Evolutionary conservation across 2,797 vertebrate species (phyloP).

Genomic region (Chrosomus eos): DNA sequence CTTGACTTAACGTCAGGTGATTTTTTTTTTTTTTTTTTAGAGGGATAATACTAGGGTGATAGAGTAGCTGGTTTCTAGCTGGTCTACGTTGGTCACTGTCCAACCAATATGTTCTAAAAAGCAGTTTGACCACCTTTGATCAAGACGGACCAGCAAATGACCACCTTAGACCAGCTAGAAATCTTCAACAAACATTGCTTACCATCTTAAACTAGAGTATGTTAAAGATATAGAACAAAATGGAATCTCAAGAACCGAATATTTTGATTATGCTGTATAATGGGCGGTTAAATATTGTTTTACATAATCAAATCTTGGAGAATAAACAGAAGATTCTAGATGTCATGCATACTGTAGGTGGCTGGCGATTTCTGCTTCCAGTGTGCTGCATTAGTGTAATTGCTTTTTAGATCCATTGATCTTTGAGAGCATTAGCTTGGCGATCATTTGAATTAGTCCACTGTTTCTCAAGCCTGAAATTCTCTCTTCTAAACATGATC

Average conservation of each 20-base stretch:
- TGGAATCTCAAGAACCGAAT: neutral
- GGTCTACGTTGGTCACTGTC: neutral
- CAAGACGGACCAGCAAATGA: neutral
- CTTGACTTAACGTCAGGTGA: no score
- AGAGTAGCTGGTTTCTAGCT: neutral
- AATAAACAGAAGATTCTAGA: conserved; percentile 32
- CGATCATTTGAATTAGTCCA: conserved; percentile 66
- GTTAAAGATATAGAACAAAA: neutral
- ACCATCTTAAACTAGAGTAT: neutral
- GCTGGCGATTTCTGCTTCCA: conserved; percentile 49
- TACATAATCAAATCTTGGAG: conserved; percentile 8
- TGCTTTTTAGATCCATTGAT: conserved; percentile 61
- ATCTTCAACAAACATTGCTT: neutral
- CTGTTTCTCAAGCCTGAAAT: conserved; percentile 58
- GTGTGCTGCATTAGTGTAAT: conserved; percentile 55
- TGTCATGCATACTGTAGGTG: conserved; percentile 37
- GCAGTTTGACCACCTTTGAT: neutral
- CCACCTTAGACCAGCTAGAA: neutral
- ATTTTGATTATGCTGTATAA: conserved; percentile 4
- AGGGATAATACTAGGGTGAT: neutral
- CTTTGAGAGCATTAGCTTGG: conserved; percentile 62
- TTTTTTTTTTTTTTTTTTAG: no score
- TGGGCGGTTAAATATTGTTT: conserved; percentile 11
- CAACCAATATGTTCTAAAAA: neutral
- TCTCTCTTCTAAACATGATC: conserved; percentile 59